Evolutionary conservation across 2,797 vertebrate genomes (phyloP).

Genomic region (Microctenopoma steveboyesi): DNA sequence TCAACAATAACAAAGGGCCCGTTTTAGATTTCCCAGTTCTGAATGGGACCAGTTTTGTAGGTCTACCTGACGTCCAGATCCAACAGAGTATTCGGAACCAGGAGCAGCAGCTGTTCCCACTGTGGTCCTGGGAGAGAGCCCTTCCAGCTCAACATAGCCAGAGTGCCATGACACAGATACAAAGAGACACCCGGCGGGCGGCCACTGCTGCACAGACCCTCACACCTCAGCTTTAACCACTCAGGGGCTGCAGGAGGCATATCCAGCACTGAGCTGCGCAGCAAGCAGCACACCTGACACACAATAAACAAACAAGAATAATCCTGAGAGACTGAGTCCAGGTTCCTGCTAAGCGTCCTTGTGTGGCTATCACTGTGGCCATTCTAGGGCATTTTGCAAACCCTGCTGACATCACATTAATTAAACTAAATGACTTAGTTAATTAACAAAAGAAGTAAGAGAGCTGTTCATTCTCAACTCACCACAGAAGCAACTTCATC

Average conservation of each 20-base stretch:
- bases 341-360: not conserved
- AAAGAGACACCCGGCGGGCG: conserved; percentile 81
- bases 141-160: conserved; percentile 95
- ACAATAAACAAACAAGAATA: not conserved
- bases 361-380: no score
- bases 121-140: conserved; percentile 73
- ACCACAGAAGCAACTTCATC: conserved; percentile 87
- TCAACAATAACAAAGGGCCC: not conserved
- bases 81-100: conserved; percentile 85
- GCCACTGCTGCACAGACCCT: conserved; percentile 69
- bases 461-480: conserved; percentile 63
- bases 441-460: no score
- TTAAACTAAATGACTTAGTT: no score
- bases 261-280: conserved; percentile 69
- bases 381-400: no score
- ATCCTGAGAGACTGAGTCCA: not conserved
- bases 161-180: conserved; percentile 91
- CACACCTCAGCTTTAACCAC: conserved; percentile 86
- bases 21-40: not conserved
- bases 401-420: no score
- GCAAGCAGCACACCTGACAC: conserved; percentile 85
- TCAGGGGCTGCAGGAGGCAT: conserved; percentile 64
- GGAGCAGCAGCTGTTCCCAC: conserved; percentile 86
- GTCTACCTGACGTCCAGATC: conserved; percentile 84
- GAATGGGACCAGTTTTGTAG: not conserved